A percentile compares a stretch with the other conserved stretches of the same genome.
These are phyloP conservation scores for Myrmophylax atrothorax DNA, from an alignment of 2,113 vertebrate genomes.

Conservation along the genomic window DNA sequence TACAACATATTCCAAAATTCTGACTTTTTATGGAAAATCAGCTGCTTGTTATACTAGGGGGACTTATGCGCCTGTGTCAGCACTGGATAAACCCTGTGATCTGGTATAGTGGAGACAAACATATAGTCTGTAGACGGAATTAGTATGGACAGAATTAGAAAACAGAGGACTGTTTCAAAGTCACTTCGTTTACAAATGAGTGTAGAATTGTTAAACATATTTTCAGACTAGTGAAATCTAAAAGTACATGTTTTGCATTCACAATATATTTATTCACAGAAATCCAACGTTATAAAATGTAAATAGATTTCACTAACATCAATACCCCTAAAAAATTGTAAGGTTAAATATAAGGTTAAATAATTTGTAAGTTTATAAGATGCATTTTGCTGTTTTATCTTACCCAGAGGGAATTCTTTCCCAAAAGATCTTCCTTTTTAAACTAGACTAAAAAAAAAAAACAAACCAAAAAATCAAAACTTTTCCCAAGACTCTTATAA, in stretches of 20 bases:
- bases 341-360: background rate
- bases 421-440: background rate
- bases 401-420: background rate
- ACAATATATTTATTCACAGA: background rate
- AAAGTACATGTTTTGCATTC: background rate
- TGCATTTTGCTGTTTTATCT: background rate
- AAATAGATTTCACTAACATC: background rate
- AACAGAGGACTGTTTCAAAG: background rate
- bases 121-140: background rate
- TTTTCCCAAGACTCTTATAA: background rate
- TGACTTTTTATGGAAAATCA: background rate
- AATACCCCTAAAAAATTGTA: background rate
- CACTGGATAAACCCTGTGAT: background rate
- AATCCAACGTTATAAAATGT: background rate
- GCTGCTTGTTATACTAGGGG: background rate
- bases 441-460: background rate
- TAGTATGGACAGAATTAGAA: background rate
- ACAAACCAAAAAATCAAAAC: background rate
- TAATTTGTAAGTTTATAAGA: background rate
- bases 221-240: background rate
- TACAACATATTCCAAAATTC: background rate
- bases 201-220: background rate
- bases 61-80: background rate
- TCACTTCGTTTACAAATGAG: background rate
- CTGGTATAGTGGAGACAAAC: background rate